These are phyloP conservation scores for Sebastes vulpes DNA, from an alignment of 2,797 vertebrate genomes.

Conservation along the genomic window DNA sequence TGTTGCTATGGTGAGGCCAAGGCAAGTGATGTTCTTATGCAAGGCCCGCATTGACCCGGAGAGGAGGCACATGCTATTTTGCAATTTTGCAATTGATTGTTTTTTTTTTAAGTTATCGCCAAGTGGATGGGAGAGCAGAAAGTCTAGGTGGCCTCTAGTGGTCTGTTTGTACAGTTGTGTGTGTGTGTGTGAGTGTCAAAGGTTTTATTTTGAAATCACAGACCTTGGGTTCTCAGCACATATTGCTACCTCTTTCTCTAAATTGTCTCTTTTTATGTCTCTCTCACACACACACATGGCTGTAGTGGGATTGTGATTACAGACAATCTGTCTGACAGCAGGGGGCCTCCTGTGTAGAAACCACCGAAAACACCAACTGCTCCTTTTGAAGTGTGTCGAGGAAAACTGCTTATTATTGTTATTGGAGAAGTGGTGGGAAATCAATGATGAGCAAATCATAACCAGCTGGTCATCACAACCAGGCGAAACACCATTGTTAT, in stretches of 20 bases:
- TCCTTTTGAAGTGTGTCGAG: not conserved
- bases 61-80: conserved; percentile 1
- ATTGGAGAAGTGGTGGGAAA: not conserved
- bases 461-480: not conserved
- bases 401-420: not conserved
- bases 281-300: not conserved
- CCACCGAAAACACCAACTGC: conserved; percentile 34
- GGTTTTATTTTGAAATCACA: not conserved
- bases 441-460: not conserved
- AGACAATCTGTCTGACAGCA: conserved; percentile 48
- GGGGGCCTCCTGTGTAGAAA: conserved; percentile 28
- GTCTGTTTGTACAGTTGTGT: not conserved
- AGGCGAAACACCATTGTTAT: not conserved
- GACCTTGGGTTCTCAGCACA: not conserved
- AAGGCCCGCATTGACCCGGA: conserved; percentile 12
- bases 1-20: conserved; percentile 54
- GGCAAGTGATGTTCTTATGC: conserved; percentile 31
- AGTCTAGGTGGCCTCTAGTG: not conserved
- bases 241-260: not conserved
- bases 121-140: not conserved
- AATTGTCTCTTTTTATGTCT: too few relatives aligned
- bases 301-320: conserved; percentile 38
- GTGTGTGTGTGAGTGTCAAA: not conserved
- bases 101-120: not conserved
- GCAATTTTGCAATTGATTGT: not conserved